Conservation (phyloP, 2,113 vertebrate species). For the Coregonus clupeaformis region DNA sequence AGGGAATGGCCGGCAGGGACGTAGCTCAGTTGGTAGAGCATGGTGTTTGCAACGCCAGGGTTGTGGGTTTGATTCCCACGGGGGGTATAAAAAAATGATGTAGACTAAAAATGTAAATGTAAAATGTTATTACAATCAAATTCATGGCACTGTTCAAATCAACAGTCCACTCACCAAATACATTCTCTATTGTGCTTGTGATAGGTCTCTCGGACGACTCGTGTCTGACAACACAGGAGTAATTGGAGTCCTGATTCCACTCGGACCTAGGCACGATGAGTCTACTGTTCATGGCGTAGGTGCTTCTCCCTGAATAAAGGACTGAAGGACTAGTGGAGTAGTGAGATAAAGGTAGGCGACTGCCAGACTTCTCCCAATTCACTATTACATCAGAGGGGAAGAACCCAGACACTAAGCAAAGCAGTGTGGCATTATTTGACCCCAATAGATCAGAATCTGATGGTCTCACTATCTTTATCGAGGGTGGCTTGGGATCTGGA, state of each 20-base stretch:
- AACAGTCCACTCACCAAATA: conserved; percentile 58
- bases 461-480: conserved; percentile 51
- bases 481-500: no score
- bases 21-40: no score
- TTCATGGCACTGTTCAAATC: no score
- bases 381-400: conserved; percentile 58
- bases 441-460: conserved; percentile 22
- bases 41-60: no score
- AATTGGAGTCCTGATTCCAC: conserved; percentile 25
- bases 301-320: conserved; percentile 19
- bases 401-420: conserved; percentile 62
- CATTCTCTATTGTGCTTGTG: conserved; percentile 31
- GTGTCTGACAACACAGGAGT: conserved; percentile 65
- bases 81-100: no score
- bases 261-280: conserved; percentile 42
- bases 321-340: conserved; percentile 53
- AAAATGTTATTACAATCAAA: no score
- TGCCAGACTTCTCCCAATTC: conserved; percentile 58
- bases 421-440: conserved; percentile 28
- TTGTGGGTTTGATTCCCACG: no score
- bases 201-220: conserved; percentile 52
- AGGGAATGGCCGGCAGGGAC: no score
- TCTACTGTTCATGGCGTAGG: conserved; percentile 62
- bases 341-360: conserved; percentile 16
- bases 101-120: no score